These are phyloP conservation scores for Phaonia tiefii DNA, from an alignment of 2,888 invertebrate species.

Conservation along the genomic window DNA sequence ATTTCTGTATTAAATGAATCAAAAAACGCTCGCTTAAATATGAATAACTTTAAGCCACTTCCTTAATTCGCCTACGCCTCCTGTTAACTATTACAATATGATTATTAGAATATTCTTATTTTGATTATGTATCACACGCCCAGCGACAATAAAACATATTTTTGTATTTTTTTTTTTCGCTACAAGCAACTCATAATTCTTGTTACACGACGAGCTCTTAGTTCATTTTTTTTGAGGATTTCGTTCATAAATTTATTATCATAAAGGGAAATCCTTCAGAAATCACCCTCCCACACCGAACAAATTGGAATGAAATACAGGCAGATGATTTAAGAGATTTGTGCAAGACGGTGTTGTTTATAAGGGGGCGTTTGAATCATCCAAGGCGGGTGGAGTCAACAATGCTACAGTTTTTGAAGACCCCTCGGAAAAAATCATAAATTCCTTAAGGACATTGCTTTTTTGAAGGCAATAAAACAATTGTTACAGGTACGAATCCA, in stretches of 20 bases:
- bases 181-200: conserved; percentile 64
- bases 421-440: conserved; percentile 1
- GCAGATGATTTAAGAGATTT: conserved; percentile 61
- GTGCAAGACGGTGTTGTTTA: not conserved
- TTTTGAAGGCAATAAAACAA: conserved; percentile 57
- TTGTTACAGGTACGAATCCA: conserved; percentile 63
- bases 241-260: conserved; percentile 66
- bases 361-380: conserved; percentile 51
- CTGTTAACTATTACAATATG: conserved; percentile 29
- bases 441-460: conserved; percentile 61
- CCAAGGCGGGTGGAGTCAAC: conserved; percentile 19
- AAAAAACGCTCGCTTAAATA: too few species aligned
- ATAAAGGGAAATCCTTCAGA: conserved; percentile 60
- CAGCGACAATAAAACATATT: conserved; percentile 67
- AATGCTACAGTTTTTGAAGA: not conserved
- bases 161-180: conserved; percentile 56
- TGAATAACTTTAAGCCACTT: conserved; percentile 1
- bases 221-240: conserved; percentile 46
- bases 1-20: too few species aligned
- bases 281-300: conserved; percentile 11
- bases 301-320: conserved; percentile 31
- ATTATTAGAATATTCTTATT: conserved; percentile 57
- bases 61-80: not conserved
- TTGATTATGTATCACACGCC: conserved; percentile 63
- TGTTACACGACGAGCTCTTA: conserved; percentile 42